Base-by-base conservation (phyloP, 2,797 vertebrate genomes). In the Sebastiscus tertius region DNA sequence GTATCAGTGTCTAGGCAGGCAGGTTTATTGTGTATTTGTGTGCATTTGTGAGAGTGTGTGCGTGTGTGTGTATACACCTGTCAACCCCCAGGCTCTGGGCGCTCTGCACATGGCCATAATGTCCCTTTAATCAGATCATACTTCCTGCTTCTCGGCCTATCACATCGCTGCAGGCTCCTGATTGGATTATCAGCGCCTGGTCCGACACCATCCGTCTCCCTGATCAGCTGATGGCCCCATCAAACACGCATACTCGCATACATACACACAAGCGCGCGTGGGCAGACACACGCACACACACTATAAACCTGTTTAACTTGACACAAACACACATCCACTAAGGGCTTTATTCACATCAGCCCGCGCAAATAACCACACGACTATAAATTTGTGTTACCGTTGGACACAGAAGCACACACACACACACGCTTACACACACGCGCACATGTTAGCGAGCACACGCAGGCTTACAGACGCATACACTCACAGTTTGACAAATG, bases 61-160 rank as follows among this genome's bases (percentile, higher is more conserved):
- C 31, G 24, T 24, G 75, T 26, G 31, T 75, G 72, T 74, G 80
- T 59, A 72, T 74, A 74, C 91, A 91, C 91, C 91, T 94, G 90
- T 93, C 92, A 90, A 60, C 88, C 93, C 96, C 93, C 95, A 94
- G 96, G 97, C 96, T 92, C 94, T 94, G 95, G 90, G 89, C 82
- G 91, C 96, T 94, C 95, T 96, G 95, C 96, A 96, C 97, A 96
- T 96, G 96, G 96, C 96, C 96, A 94, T 98, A 98, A 97, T 98
- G 97, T 97, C 96, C 96, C 95, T 91, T 96, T 97, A 98, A 98
- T 98, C 97, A 96, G 96, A 98, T 99, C 98, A 96, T 96, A 96
- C 96, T 94, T 97, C 95, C 97, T 97, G 97, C 97, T 97, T 97
- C 96, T 96, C 94, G 93, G 97, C 97, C 97, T 97, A 97, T 98